These are phyloP conservation scores for Sebastes taczanowskii DNA, from an alignment of 2,797 vertebrate species.

Conservation along the genomic window DNA sequence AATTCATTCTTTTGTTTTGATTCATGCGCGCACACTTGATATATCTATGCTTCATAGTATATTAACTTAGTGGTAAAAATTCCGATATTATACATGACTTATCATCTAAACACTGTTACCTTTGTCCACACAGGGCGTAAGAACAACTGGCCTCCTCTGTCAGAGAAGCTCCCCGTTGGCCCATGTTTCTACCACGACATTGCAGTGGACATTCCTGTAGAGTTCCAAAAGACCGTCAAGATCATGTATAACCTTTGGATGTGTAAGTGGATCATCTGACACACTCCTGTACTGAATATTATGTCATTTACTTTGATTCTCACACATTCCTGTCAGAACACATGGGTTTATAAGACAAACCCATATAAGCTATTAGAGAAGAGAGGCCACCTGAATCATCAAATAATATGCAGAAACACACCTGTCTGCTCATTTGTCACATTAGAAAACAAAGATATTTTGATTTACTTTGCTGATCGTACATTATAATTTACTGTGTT, in stretches of 20 bases:
- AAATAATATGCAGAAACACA: neutral
- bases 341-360: neutral
- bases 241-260: constrained; percentile 99
- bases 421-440: neutral
- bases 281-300: neutral
- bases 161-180: constrained; percentile 94
- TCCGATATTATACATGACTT: neutral
- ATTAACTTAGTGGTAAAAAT: neutral
- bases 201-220: constrained; percentile 96
- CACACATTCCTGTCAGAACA: neutral
- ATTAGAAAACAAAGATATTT: neutral
- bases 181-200: constrained; percentile 99
- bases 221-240: constrained; percentile 99
- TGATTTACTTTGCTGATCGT: neutral
- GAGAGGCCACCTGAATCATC: neutral
- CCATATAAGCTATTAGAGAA: neutral
- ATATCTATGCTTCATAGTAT: neutral
- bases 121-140: constrained; percentile 88
- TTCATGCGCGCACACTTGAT: neutral
- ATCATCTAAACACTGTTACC: neutral
- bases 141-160: constrained; percentile 99
- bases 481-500: neutral
- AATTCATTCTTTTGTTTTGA: neutral
- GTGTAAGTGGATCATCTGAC: constrained; percentile 86
- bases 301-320: neutral